Conservation (phyloP, 2,888 invertebrate species). For the Parthenolecanium corni region DNA sequence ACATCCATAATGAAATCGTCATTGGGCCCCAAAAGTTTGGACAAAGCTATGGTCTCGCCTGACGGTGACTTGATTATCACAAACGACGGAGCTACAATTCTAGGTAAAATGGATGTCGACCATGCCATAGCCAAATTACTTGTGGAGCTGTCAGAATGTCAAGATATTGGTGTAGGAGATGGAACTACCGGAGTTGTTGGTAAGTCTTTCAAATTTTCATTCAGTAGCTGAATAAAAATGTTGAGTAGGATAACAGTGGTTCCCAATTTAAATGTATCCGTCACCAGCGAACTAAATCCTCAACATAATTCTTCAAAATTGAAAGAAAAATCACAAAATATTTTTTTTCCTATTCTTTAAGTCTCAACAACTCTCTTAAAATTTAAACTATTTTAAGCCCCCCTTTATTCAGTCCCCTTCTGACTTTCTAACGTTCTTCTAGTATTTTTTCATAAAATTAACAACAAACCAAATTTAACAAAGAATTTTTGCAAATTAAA, state of each 20-base stretch:
- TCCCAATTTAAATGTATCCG: too few relatives aligned
- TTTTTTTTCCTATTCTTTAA: too few relatives aligned
- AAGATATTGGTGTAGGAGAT: conserved; percentile 98
- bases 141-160: conserved; percentile 95
- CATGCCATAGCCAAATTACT: conserved; percentile 96
- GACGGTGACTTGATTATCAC: conserved; percentile 97
- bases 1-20: conserved; percentile 82
- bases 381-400: too few relatives aligned
- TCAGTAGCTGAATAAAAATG: conserved; percentile 32
- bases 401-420: too few relatives aligned
- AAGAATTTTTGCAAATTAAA: too few relatives aligned
- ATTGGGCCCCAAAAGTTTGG: conserved; percentile 90
- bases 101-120: conserved; percentile 97
- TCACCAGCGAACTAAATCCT: too few relatives aligned
- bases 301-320: too few relatives aligned
- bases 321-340: too few relatives aligned
- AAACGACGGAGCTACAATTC: conserved; percentile 96
- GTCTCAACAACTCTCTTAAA: too few relatives aligned
- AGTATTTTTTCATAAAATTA: too few relatives aligned
- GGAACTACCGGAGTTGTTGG: conserved; percentile 97
- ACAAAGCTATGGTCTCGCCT: conserved; percentile 92
- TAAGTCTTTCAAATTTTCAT: conserved; percentile 36
- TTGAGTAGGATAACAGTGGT: background rate
- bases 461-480: too few relatives aligned
- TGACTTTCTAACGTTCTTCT: too few relatives aligned